A percentile compares a stretch with the other conserved stretches of the same genome.
Conservation (phyloP, 2,113 vertebrate genomes). For the Grammomys surdaster region DNA sequence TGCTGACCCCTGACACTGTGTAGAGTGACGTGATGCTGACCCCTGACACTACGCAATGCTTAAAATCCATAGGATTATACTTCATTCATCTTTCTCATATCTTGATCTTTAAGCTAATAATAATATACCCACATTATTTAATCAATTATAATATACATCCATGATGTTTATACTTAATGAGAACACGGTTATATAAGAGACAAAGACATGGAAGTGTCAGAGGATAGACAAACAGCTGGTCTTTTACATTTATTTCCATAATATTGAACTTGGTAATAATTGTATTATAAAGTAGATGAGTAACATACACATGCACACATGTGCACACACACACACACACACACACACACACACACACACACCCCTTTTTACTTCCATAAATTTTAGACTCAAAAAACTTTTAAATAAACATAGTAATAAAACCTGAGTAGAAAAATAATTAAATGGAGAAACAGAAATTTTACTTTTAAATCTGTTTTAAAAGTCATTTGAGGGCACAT, state of each 20-base stretch:
- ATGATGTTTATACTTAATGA: neutral
- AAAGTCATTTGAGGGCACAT: neutral
- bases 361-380: neutral
- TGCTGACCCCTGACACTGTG: too few species aligned
- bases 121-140: neutral
- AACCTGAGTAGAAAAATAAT: neutral
- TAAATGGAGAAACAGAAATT: constrained; percentile 38
- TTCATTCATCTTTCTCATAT: neutral
- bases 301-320: neutral
- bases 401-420: neutral
- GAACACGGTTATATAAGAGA: neutral
- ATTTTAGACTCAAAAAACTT: constrained; percentile 1
- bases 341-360: neutral
- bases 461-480: neutral
- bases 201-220: neutral
- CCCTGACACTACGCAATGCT: neutral
- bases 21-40: too few species aligned
- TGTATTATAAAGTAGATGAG: neutral
- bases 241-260: neutral
- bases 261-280: neutral
- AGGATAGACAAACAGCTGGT: neutral
- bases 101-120: neutral
- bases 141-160: neutral
- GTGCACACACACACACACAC: neutral
- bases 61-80: neutral